Evolutionary conservation across 2,113 vertebrate genomes (phyloP), one percentile per base, ranked within the genome.

Genomic region (Myiagra hebetior): DNA sequence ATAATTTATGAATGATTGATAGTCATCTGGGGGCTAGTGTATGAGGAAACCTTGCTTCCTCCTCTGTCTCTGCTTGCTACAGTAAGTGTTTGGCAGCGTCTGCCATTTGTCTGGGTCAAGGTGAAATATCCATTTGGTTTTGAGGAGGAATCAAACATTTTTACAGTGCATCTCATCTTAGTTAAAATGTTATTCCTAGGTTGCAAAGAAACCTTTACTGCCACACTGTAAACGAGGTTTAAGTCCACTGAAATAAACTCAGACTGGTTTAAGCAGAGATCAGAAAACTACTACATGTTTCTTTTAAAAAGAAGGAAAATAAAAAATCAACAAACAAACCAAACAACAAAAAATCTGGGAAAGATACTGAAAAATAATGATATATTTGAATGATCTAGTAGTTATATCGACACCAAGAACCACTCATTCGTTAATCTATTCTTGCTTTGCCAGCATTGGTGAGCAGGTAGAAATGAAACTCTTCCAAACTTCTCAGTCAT

Each of bases 101-200:
- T 90, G 23, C 70, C 81, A 46, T 95, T 96, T 95, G 49, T 75
- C 85, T 95, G 77, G 47, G 35, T 87, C 88, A 87, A 78, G 75
- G 70, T 87, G 79, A 94, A 93, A 86, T 72, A 82, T 42, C 41
- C 10, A 2, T 73, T 97, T 82, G 53, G 28, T 74, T 87, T 70
- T 79, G 50, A 83, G 72, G 19, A 59, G 18, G 30, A 93, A 86
- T 86, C 53, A 68, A 69, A 46, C 23, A 46, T 75, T 84, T 79
- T 93, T 91, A 39, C 39, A 63, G 20, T 2, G 10, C 16, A 33
- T 60, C 11, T 42, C 23, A 5, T 65, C 49, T 81, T 49, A 49
- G 24, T 75, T 77, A 44, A 83, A 68, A 47, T n/a, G 20, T 67
- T 92, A 26, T 87, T 93, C 41, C 67, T 78, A 44, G 16, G 31